Percentiles rank a stretch among this genome's conserved stretches.
Evolutionary conservation across 2,113 vertebrate species (phyloP).

Genomic region (Percopsis transmontana): DNA sequence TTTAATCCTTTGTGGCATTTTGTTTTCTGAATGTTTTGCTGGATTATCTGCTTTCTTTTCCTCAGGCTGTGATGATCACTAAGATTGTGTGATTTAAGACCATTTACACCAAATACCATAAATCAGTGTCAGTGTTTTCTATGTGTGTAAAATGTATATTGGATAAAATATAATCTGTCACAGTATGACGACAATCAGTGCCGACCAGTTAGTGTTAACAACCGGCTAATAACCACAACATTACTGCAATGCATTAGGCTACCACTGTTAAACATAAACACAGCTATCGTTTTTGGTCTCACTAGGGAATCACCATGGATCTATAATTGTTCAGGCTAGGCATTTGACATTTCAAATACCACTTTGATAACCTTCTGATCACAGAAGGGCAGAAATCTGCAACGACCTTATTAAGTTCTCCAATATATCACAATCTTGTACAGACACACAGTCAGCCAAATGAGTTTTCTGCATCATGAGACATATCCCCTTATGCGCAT

Average conservation of each 20-base stretch:
- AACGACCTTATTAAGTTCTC: conserved; percentile 33
- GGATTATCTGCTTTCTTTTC: too few relatives aligned
- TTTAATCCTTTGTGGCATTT: conserved; percentile 36
- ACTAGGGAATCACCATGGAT: neutral
- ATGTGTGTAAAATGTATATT: too few relatives aligned
- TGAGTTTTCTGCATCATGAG: conserved; percentile 53
- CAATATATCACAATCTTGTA: conserved; percentile 11
- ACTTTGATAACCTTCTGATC: conserved; percentile 17
- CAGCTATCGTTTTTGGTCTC: neutral
- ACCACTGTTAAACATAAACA: too few relatives aligned
- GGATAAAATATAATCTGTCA: too few relatives aligned
- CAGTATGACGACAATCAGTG: too few relatives aligned
- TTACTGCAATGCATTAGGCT: too few relatives aligned
- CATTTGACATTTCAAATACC: neutral
- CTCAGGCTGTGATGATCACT: too few relatives aligned
- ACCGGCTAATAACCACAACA: too few relatives aligned
- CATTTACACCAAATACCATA: too few relatives aligned
- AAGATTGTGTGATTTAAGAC: too few relatives aligned
- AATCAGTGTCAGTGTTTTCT: too few relatives aligned
- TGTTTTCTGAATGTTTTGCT: conserved; percentile 2
- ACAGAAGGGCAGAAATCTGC: conserved; percentile 4
- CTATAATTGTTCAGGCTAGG: neutral
- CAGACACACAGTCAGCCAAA: conserved; percentile 57
- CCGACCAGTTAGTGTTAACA: too few relatives aligned
- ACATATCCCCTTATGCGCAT: conserved; percentile 34